Evolutionary conservation across 2,888 invertebrate genomes (phyloP), one percentile per base, ranked within the genome.

Genomic region (Agrotis segetum): DNA sequence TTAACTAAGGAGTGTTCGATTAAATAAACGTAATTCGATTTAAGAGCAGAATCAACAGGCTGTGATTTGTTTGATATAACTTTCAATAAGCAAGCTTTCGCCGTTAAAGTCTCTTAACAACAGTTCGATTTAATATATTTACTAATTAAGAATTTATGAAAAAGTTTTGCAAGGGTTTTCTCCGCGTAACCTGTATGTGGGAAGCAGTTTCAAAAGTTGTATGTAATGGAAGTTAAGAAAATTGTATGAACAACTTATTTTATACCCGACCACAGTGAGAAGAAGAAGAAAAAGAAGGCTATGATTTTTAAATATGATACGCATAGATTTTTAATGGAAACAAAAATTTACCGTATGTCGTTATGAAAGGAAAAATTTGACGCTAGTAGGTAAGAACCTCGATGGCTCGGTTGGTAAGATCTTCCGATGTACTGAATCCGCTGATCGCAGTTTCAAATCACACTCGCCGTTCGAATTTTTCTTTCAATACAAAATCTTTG

Each of bases 21-120:
- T 85, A 77, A 83, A 84, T 77, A 77, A 85, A 84, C 68, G 80
- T 81, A 85, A 84, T 83, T 85, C 73, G 60, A 70, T 70, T 84
- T 67, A 67, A 75, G 74, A 72, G 67, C 62, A 61, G 67, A 81
- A 79, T 77, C 74, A 83, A 85, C 84, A 82, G 72, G 44, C 58
- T 64, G 63, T 67, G 71, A 85, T 74, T 85, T 77, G 59, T 82
- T 85, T 81, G 74, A 70, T 60, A 60, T 64, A 63, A 64, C 69
- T 58, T 64, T 34, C 56, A 50, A 75, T 80, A 21, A 74, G 65
- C 44, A 70, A 70, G 21, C 14, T 40, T 6, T 19, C 66, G 62
- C 55, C 60, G 71, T 74, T 47, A 65, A 61, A 65, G 65, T 16
- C 34, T 16, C 72, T 47, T 65, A 81, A 73, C 78, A 84, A 71